Conservation (phyloP, 1,140 invertebrate genomes). For the Hyphantria cunea region DNA sequence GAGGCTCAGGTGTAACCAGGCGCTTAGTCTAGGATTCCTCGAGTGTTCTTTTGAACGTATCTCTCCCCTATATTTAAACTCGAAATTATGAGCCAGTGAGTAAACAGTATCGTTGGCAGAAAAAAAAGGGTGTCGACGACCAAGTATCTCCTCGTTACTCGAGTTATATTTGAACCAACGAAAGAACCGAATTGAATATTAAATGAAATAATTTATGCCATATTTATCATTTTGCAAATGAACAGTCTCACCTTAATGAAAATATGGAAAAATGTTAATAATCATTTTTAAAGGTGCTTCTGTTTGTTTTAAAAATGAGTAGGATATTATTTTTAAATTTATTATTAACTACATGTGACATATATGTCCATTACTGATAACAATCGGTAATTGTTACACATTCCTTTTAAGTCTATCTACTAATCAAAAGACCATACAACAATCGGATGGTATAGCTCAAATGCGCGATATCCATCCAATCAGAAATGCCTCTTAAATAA, state of each 20-base stretch:
- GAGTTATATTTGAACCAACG: slow-evolving; percentile 61
- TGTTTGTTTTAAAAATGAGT: slow-evolving; percentile 24
- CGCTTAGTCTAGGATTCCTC: slow-evolving; percentile 64
- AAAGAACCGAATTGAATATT: slow-evolving; percentile 81
- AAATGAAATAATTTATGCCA: slow-evolving; percentile 82
- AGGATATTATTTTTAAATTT: background rate
- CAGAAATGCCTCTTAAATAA: no score
- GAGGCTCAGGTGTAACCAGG: slow-evolving; percentile 47
- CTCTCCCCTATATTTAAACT: slow-evolving; percentile 74
- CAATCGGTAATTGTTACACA: no score
- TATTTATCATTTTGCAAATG: slow-evolving; percentile 82
- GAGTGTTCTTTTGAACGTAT: slow-evolving; percentile 70
- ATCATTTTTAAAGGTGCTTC: slow-evolving; percentile 43
- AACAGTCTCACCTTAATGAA: slow-evolving; percentile 79
- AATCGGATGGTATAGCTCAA: no score
- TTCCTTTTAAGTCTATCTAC: no score
- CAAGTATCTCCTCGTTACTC: slow-evolving; percentile 69
- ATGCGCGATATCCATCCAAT: no score
- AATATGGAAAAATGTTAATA: slow-evolving; percentile 47
- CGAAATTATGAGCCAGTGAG: slow-evolving; percentile 73
- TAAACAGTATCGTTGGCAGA: slow-evolving; percentile 73
- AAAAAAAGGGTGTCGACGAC: slow-evolving; percentile 72
- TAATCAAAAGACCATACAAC: no score
- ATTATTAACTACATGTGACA: background rate
- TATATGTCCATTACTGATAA: background rate